These are phyloP conservation scores for Megalopta genalis DNA, from an alignment of 1,140 invertebrate species.

Conservation along the genomic window DNA sequence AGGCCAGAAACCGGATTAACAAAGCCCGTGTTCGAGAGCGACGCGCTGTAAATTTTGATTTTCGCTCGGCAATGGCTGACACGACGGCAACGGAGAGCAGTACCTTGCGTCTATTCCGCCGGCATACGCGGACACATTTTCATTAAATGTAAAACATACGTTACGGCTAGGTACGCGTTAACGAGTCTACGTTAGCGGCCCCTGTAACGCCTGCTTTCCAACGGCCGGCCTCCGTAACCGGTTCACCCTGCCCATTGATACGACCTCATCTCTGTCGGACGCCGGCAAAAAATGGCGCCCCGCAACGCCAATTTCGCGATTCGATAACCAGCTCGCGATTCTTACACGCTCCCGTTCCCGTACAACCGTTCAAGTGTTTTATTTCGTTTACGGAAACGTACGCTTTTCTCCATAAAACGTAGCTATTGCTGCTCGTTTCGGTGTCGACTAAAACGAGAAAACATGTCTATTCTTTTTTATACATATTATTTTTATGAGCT, in stretches of 20 bases:
- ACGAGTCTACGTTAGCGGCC: slow-evolving; percentile 12
- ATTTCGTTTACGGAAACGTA: no score
- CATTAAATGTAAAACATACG: slow-evolving; percentile 39
- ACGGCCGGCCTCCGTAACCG: neutral
- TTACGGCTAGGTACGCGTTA: slow-evolving; percentile 25
- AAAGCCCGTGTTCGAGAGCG: slow-evolving; percentile 9
- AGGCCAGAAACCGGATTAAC: slow-evolving; percentile 32
- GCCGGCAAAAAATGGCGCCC: no score
- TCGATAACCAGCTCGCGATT: no score
- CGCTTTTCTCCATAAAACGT: no score
- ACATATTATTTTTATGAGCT: no score
- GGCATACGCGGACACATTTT: slow-evolving; percentile 34
- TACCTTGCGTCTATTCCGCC: neutral
- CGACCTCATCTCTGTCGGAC: neutral
- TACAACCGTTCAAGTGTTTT: no score
- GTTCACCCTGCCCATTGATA: neutral
- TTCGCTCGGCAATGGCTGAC: slow-evolving; percentile 9
- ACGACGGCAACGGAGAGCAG: neutral
- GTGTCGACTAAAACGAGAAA: no score
- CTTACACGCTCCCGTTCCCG: no score
- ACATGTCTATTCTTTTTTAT: no score
- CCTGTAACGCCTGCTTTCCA: neutral
- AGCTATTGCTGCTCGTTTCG: no score
- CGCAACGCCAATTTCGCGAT: no score
- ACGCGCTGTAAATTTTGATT: slow-evolving; percentile 36